Evolutionary conservation across 2,797 vertebrate species (phyloP).

Genomic region (Notamacropus eugenii): DNA sequence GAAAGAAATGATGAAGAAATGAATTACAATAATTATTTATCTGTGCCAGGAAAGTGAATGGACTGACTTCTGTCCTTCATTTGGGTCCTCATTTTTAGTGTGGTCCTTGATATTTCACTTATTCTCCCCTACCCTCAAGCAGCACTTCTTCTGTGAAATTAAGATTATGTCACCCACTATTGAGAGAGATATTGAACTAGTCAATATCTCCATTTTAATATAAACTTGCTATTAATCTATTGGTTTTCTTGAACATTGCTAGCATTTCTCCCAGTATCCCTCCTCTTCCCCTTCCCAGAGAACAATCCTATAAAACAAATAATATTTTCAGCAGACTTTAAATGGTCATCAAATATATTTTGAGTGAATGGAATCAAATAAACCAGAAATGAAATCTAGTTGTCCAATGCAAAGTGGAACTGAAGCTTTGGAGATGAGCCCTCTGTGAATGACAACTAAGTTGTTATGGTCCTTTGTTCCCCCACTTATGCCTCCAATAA

Average conservation of each 20-base stretch:
- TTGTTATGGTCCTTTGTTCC: background rate
- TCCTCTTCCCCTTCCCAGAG: background rate
- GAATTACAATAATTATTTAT: background rate
- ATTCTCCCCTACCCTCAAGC: background rate
- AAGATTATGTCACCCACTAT: background rate
- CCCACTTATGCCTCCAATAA: background rate
- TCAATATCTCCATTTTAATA: background rate
- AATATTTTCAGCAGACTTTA: background rate
- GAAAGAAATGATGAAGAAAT: background rate
- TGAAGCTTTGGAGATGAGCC: background rate
- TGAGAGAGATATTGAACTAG: background rate
- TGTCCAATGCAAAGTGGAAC: background rate
- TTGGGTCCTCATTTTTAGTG: background rate
- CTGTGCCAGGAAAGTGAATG: background rate
- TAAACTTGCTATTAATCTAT: background rate
- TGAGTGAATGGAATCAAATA: background rate
- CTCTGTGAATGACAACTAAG: background rate
- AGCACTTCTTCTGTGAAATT: background rate
- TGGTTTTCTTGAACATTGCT: background rate
- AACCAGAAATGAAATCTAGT: background rate
- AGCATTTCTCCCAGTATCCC: background rate
- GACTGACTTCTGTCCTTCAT: background rate
- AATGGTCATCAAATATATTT: background rate
- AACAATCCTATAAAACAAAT: background rate
- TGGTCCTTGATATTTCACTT: background rate